phyloP scores from a whole-genome alignment of 2,113 vertebrate genomes.

The Cryptomyrus ogoouensis region DNA sequence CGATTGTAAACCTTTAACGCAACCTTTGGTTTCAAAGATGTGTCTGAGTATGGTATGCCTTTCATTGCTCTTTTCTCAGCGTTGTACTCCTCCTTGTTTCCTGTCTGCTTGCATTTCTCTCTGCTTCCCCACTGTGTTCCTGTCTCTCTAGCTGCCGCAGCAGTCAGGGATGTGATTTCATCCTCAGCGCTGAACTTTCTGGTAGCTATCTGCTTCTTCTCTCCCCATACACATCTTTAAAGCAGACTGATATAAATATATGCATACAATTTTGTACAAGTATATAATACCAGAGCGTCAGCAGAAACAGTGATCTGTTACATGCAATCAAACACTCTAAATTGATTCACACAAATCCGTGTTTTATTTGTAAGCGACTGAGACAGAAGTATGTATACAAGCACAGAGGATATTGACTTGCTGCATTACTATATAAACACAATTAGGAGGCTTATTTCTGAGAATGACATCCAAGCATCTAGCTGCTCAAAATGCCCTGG shows the following conservation, averaged over 20 bases:
- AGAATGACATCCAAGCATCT: not conserved
- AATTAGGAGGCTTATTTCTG: not conserved
- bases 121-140: slow-evolving; percentile 19
- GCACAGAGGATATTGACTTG: not conserved
- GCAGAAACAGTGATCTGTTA: not conserved
- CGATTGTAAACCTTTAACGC: not conserved
- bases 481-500: slow-evolving; percentile 16
- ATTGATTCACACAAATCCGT: not conserved
- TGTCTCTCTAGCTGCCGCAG: slow-evolving; percentile 36
- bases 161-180: slow-evolving; percentile 40
- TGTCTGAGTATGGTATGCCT: not conserved
- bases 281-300: not conserved
- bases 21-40: not conserved
- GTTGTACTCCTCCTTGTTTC: slow-evolving; percentile 21
- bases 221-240: not conserved
- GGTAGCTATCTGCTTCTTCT: slow-evolving; percentile 50
- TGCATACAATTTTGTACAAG: not conserved
- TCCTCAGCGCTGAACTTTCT: slow-evolving; percentile 45
- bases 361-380: not conserved
- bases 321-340: not conserved
- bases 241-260: not conserved
- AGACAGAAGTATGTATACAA: not conserved
- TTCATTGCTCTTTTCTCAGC: not conserved
- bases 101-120: slow-evolving; percentile 34
- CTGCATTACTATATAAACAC: not conserved